Evolutionary conservation across 2,113 vertebrate species (phyloP).

Genomic region (Lophura nycthemera): DNA sequence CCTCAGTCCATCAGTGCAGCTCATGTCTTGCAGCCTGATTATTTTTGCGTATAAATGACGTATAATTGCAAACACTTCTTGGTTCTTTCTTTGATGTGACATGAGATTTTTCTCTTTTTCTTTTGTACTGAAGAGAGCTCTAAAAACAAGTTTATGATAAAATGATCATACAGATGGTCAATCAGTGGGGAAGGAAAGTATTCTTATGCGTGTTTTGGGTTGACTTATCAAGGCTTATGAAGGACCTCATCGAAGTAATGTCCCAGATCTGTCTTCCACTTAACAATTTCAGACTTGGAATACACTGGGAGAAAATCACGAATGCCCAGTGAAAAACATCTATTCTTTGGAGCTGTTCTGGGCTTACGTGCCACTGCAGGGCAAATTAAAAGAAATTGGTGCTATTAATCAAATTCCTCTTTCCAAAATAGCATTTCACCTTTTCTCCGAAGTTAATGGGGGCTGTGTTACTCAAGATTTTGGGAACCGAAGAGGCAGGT

Average conservation of each 20-base stretch:
- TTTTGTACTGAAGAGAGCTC: background rate
- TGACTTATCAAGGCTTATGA: background rate
- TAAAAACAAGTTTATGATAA: background rate
- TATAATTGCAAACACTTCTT: background rate
- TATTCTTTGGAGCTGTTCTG: conserved; percentile 28
- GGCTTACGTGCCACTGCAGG: background rate
- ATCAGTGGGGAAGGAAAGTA: background rate
- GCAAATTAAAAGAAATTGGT: background rate
- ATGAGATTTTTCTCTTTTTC: background rate
- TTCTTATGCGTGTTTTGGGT: background rate
- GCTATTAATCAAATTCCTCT: background rate
- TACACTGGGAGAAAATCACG: conserved; percentile 38
- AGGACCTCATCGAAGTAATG: background rate
- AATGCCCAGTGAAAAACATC: conserved; percentile 35
- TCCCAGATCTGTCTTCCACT: conserved; percentile 43
- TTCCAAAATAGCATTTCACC: background rate
- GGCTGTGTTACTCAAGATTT: background rate
- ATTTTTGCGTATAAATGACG: background rate
- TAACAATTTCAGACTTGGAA: conserved; percentile 20
- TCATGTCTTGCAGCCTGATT: background rate
- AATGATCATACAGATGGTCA: background rate
- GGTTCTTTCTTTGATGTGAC: background rate
- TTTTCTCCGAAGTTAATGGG: background rate
- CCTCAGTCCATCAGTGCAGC: background rate
- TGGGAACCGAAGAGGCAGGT: background rate